Conservation (phyloP, 2,113 vertebrate species). For the Strigops habroptila region DNA sequence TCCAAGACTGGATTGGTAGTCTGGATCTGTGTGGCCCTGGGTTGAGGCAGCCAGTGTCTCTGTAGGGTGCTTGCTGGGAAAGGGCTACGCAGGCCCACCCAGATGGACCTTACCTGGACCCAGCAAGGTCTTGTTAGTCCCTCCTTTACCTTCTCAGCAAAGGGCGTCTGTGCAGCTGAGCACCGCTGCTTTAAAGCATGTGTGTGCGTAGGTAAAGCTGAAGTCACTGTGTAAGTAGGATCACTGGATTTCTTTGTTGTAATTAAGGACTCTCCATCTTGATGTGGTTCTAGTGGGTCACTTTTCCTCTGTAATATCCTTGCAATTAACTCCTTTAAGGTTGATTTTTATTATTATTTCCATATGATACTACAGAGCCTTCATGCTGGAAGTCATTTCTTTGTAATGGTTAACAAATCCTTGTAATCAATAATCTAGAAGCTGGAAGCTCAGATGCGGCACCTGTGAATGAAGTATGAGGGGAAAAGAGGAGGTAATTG, state of each 20-base stretch:
- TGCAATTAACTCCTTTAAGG: not conserved
- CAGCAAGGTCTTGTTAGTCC: not conserved
- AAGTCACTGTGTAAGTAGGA: not conserved
- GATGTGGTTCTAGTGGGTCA: not conserved
- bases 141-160: not conserved
- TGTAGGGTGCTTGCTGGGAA: not conserved
- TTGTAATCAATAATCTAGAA: not conserved
- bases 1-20: no score
- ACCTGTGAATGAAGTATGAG: not conserved
- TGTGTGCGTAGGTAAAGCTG: not conserved
- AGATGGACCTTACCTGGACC: not conserved
- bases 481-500: not conserved
- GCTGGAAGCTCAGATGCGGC: not conserved
- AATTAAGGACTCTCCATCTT: not conserved
- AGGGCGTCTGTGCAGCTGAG: not conserved
- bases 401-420: not conserved
- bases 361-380: not conserved
- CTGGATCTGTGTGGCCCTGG: rapidly evolving
- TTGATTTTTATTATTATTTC: not conserved
- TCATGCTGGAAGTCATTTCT: not conserved
- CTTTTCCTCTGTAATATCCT: not conserved
- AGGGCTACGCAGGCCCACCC: not conserved
- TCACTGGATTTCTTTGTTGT: not conserved
- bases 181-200: not conserved
- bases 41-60: not conserved